Conservation (phyloP, 2,113 vertebrate species). For the Sinocyclocheilus grahami region DNA sequence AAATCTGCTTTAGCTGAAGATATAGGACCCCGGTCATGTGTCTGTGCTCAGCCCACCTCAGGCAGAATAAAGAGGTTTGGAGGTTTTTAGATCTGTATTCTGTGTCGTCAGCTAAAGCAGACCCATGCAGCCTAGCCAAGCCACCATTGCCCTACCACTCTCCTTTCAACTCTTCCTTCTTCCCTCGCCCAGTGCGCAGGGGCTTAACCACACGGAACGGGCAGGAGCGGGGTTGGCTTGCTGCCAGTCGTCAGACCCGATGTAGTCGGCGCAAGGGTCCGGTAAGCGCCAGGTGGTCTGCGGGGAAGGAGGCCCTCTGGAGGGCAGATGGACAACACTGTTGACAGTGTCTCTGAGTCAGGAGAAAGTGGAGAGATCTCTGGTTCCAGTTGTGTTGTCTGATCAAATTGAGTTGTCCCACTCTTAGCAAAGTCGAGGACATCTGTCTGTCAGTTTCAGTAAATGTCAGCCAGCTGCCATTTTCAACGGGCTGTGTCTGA, state of each 20-base stretch:
- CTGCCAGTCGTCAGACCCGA: conserved; percentile 78
- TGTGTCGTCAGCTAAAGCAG: conserved; percentile 48
- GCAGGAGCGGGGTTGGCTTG: conserved; percentile 85
- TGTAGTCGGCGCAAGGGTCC: conserved; percentile 29
- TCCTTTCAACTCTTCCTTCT: conserved; percentile 44
- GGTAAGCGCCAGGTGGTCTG: conserved; percentile 52
- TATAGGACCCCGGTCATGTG: conserved; percentile 12
- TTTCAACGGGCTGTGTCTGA: conserved; percentile 9
- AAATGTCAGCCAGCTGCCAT: not conserved
- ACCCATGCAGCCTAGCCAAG: conserved; percentile 34
- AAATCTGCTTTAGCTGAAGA: conserved; percentile 47
- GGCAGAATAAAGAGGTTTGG: not conserved
- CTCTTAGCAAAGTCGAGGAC: not conserved
- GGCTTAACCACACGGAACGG: conserved; percentile 68
- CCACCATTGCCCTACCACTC: conserved; percentile 59
- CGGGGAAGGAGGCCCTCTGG: conserved; percentile 58
- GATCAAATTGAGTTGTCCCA: conserved; percentile 9
- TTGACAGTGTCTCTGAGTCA: conserved; percentile 58
- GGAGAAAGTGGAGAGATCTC: conserved; percentile 41
- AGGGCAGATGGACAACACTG: conserved; percentile 59
- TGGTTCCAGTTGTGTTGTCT: conserved; percentile 17
- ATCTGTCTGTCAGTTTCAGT: conserved; percentile 13
- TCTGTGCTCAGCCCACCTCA: not conserved
- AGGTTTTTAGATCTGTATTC: conserved; percentile 19
- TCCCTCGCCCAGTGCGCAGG: conserved; percentile 45